Evolutionary conservation across 2,888 invertebrate genomes (phyloP).

Genomic region (Pyrochroa serraticornis): DNA sequence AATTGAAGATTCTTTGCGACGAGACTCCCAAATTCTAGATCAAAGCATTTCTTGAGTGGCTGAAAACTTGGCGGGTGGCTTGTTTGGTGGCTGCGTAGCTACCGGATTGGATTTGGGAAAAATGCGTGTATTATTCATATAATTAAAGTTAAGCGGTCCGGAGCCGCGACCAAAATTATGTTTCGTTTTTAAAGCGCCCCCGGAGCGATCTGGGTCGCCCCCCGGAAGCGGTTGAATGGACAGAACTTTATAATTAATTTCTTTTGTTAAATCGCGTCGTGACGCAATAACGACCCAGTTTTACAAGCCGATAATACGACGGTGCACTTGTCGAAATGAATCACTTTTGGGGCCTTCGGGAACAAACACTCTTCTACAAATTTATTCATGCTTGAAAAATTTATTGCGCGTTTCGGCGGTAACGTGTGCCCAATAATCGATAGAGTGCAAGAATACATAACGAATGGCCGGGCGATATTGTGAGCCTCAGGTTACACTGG

Average conservation of each 20-base stretch:
- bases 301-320: constrained; percentile 1
- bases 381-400: constrained; percentile 31
- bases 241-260: constrained; percentile 11
- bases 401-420: constrained; percentile 21
- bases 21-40: no score
- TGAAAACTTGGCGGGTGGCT: no score
- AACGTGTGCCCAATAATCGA: constrained; percentile 27
- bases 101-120: background rate
- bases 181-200: constrained; percentile 10
- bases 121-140: constrained; percentile 1
- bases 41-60: no score
- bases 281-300: constrained; percentile 3
- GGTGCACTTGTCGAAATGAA: background rate
- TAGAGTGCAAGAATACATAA: constrained; percentile 32
- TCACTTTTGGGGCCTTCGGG: constrained; percentile 7
- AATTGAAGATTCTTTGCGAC: no score
- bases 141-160: background rate
- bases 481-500: constrained; percentile 29
- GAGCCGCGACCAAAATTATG: constrained; percentile 1
- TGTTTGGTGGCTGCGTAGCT: no score
- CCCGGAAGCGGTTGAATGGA: background rate
- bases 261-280: constrained; percentile 2
- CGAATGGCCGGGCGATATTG: constrained; percentile 26
- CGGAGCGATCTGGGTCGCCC: background rate
- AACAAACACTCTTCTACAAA: constrained; percentile 25